A percentile compares a stretch with the other conserved stretches of the same genome.
Conservation (phyloP, 2,113 vertebrate species). For the Mobula hypostoma region DNA sequence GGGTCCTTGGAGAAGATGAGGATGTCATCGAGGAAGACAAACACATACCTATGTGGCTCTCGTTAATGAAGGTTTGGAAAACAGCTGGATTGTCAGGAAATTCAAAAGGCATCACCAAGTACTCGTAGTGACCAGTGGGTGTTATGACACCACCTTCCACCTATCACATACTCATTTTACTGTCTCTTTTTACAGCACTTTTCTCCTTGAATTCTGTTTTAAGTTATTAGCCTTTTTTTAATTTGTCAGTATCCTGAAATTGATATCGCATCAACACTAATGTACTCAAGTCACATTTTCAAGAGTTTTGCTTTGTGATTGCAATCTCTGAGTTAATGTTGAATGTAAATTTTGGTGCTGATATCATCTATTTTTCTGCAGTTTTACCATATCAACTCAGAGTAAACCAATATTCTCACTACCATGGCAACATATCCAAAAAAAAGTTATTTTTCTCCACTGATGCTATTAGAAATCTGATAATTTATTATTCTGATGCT, state of each 20-base stretch:
- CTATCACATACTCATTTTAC: background rate
- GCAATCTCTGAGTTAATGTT: background rate
- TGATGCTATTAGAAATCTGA: background rate
- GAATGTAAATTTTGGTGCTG: background rate
- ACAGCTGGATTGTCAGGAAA: too few relatives aligned
- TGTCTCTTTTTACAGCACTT: background rate
- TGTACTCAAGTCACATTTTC: background rate
- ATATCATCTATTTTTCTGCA: background rate
- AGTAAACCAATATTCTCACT: background rate
- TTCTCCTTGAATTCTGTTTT: background rate
- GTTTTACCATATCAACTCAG: background rate
- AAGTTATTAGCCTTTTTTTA: background rate
- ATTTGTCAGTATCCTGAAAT: background rate
- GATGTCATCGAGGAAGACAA: too few relatives aligned
- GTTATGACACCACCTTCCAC: too few relatives aligned
- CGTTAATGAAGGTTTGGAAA: too few relatives aligned
- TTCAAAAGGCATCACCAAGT: too few relatives aligned
- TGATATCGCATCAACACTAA: background rate
- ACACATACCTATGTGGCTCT: too few relatives aligned
- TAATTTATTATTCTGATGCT: background rate
- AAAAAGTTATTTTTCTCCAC: background rate
- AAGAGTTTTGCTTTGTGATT: background rate
- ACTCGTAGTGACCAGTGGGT: too few relatives aligned
- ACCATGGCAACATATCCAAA: background rate
- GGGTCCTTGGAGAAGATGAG: too few relatives aligned